These are phyloP conservation scores for Stegostoma tigrinum DNA, from an alignment of 2,113 vertebrate genomes.

Conservation along the genomic window DNA sequence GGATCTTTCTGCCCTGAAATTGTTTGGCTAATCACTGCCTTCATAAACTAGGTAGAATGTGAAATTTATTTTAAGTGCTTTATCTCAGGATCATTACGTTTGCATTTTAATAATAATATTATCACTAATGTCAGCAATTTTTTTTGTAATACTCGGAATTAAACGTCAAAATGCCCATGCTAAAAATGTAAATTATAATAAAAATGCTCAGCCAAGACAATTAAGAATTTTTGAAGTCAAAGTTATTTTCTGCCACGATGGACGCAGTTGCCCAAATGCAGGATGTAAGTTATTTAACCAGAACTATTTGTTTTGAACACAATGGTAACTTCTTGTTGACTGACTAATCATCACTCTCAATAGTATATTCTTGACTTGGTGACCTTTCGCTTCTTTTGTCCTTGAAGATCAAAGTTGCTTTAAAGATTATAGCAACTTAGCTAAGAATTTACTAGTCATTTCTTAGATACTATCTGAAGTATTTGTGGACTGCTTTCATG, in stretches of 20 bases:
- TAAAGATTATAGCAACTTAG: background rate
- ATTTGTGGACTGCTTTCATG: background rate
- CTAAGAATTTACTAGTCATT: background rate
- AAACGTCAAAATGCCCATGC: background rate
- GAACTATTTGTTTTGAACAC: background rate
- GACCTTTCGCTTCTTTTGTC: background rate
- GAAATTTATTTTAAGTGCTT: background rate
- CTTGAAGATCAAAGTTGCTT: conserved; percentile 8
- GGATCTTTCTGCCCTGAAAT: background rate
- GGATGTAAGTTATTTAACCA: background rate
- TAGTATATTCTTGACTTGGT: background rate
- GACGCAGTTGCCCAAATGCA: background rate
- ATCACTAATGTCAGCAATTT: background rate
- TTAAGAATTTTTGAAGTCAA: background rate
- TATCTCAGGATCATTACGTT: background rate
- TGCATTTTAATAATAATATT: background rate
- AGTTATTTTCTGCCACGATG: background rate
- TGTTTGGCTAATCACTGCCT: background rate
- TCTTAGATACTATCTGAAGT: conserved; percentile 3
- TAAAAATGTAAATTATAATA: background rate
- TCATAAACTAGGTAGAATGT: background rate
- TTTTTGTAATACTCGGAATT: background rate
- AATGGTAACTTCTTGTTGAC: conserved; percentile 10
- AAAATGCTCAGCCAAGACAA: background rate
- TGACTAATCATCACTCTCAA: background rate